These are phyloP conservation scores for Tichodroma muraria DNA, from an alignment of 2,113 vertebrate species.

Conservation along the genomic window DNA sequence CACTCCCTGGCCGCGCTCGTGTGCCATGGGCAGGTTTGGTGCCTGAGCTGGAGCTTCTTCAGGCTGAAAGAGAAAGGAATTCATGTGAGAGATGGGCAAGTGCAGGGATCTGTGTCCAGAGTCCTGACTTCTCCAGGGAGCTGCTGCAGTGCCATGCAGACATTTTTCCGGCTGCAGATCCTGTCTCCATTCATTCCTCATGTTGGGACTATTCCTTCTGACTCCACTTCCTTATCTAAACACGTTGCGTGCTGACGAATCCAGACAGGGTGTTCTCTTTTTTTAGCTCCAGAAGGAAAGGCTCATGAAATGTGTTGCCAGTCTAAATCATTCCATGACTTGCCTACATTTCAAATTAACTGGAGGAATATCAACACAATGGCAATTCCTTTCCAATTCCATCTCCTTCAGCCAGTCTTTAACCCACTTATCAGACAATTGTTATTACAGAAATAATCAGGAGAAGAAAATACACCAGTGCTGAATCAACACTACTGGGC, in stretches of 20 bases:
- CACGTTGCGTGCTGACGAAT: neutral
- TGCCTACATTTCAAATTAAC: constrained; percentile 12
- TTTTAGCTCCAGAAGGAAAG: neutral
- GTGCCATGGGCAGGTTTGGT: neutral
- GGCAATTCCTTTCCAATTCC: constrained; percentile 13
- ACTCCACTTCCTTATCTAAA: constrained; percentile 15
- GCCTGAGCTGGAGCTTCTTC: neutral
- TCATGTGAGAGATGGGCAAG: fast-evolving
- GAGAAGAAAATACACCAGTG: constrained; percentile 16
- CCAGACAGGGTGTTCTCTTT: neutral
- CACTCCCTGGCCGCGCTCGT: neutral
- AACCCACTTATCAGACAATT: constrained; percentile 40
- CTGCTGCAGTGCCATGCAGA: neutral
- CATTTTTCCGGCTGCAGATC: neutral
- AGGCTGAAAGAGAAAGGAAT: neutral
- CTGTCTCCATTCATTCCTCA: neutral
- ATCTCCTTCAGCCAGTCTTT: constrained; percentile 18
- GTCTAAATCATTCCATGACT: neutral
- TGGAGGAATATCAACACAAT: neutral
- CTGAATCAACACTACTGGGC: constrained; percentile 36
- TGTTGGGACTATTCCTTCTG: neutral
- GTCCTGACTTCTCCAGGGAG: neutral
- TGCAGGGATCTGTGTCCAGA: neutral
- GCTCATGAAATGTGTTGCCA: neutral
- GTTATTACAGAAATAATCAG: constrained; percentile 42